phyloP scores from a whole-genome alignment of 2,113 vertebrate species.

The Egretta garzetta region DNA sequence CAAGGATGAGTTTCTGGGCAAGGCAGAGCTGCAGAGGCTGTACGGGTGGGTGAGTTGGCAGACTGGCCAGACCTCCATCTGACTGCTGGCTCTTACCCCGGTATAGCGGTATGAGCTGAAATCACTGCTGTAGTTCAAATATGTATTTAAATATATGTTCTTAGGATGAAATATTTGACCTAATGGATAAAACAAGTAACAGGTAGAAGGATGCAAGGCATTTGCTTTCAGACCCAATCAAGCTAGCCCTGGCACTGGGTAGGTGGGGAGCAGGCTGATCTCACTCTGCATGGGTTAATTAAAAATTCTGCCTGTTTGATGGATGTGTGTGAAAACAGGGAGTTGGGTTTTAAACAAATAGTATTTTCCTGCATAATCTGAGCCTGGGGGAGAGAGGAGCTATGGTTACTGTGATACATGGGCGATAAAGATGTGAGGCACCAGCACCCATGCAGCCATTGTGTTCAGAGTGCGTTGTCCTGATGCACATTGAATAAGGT shows the following conservation, averaged over 20 bases:
- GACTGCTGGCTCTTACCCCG: neutral
- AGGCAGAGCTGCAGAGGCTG: neutral
- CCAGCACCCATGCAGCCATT: neutral
- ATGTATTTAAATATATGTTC: neutral
- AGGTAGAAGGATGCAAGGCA: neutral
- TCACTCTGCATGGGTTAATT: neutral
- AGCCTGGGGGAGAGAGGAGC: neutral
- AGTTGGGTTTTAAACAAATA: neutral
- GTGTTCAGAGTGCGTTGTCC: neutral
- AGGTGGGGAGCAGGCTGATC: neutral
- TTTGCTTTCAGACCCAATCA: neutral
- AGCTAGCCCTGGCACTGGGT: neutral
- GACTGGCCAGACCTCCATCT: neutral
- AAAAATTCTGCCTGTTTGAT: neutral
- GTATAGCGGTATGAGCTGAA: accelerated
- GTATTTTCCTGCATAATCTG: neutral
- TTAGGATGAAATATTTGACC: neutral
- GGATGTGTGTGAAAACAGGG: neutral
- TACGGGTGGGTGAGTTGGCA: too few species aligned
- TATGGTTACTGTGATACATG: neutral
- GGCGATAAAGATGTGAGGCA: neutral
- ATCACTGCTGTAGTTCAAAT: neutral
- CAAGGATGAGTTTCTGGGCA: neutral
- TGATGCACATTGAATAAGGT: neutral
- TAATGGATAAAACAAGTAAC: neutral